phyloP scores from a whole-genome alignment of 2,113 vertebrate species.

The Alces alces region DNA sequence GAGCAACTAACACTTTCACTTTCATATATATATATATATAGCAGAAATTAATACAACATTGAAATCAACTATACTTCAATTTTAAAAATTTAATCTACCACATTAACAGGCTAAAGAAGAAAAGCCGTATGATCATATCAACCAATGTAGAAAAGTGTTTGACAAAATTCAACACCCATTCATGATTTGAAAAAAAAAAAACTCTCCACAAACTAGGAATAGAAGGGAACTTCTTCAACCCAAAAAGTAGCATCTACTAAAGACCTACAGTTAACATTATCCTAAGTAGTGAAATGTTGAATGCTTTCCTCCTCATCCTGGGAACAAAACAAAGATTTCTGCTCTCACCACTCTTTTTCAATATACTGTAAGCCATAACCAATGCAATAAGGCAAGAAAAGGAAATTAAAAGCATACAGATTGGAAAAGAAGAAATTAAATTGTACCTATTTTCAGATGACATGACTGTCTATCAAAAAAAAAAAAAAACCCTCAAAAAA shows the following conservation, averaged over 20 bases:
- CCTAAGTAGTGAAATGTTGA: background rate
- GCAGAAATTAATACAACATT: background rate
- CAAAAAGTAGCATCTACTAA: background rate
- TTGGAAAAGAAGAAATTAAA: background rate
- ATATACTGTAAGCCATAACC: background rate
- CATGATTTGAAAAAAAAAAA: background rate
- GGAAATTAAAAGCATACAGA: background rate
- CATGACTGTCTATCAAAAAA: background rate
- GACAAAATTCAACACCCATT: background rate
- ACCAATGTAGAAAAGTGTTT: background rate
- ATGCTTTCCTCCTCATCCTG: background rate
- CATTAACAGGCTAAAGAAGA: background rate
- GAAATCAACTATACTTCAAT: background rate
- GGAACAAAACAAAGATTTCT: background rate
- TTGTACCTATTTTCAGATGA: background rate
- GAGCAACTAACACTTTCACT: background rate
- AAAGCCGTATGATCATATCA: background rate
- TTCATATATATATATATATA: background rate
- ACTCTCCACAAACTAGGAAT: background rate
- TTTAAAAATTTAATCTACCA: background rate
- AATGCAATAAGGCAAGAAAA: background rate
- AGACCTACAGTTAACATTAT: background rate
- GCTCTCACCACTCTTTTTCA: background rate
- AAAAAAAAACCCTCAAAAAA: background rate
- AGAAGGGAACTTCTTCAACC: background rate